Base-by-base conservation (phyloP, 1,140 invertebrate genomes). In the Brachionus rubens region DNA sequence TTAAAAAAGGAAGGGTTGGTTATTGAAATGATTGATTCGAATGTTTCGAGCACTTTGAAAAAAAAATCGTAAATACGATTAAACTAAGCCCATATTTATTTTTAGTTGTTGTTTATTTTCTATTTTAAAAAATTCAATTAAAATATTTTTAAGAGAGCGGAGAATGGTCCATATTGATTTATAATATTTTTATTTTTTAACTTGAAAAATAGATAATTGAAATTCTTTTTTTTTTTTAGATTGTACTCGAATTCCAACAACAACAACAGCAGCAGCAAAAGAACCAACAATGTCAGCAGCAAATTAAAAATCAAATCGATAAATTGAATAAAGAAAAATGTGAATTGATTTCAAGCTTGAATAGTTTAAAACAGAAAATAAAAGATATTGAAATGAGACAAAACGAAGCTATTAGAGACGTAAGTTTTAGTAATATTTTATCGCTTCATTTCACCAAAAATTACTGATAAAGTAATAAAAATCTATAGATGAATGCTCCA, bases 301-400 rank as follows among this genome's bases (percentile, higher is more conserved):
- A 65, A 65, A 65, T 43, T 36, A 65, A 46, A 43, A 65, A 26
- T 48, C 46, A 72, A 21, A 0, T 72, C 46, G 46, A 72, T 4
- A 72, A 54, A 48, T 50, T 72, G 12, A 72, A 48, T 16, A 48
- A 72, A 72, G 68, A 72, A 72, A 72, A 72, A 72, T 72, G 68
- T 54, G 68, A 72, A 36, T 54, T 72, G 46, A 48, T 72, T 19
- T 50, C 46, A 12, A 72, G 46, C 28, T 24, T 72, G n/a, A 72
- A 54, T 54, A 40, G 14, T 40, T 28, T 72, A 3, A 72, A 72
- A 50, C 68, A 50, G 30, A 48, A 72, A 72, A 30, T 72, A 50
- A 40, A 72, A 72, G 46, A 54, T 54, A 72, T 72, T 36, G 68
- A 72, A 72, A 72, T 72, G 50, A 24, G 68, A 72, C 68, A 72